These are phyloP conservation scores for Chelmon rostratus DNA, from an alignment of 2,797 vertebrate species.

Conservation along the genomic window DNA sequence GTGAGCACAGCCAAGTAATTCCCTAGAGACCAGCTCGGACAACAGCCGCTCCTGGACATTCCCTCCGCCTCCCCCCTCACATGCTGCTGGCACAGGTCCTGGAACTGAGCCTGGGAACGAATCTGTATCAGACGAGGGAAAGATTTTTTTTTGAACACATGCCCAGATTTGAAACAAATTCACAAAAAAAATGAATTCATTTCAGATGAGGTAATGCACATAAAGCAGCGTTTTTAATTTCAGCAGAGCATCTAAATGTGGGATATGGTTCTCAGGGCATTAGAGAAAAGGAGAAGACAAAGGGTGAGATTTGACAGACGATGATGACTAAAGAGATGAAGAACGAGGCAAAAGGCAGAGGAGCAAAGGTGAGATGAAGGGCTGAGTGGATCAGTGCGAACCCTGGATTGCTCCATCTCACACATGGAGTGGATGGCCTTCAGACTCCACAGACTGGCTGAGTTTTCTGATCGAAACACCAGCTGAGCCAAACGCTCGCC, in stretches of 20 bases:
- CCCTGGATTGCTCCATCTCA: conserved; percentile 95
- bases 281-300: not conserved
- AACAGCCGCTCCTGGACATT: conserved; percentile 87
- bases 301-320: conserved; percentile 12
- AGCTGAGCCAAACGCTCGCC: conserved; percentile 91
- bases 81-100: conserved; percentile 91
- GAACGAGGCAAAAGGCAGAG: not conserved
- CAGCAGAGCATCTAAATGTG: conserved; percentile 13
- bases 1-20: conserved; percentile 95
- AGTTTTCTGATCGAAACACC: conserved; percentile 97
- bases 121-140: conserved; percentile 85
- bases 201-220: conserved; percentile 22
- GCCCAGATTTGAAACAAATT: conserved; percentile 48
- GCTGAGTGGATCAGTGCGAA: conserved; percentile 74
- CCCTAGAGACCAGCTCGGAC: conserved; percentile 98
- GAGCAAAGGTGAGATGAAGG: conserved; percentile 17
- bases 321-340: conserved; percentile 25
- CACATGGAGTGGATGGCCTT: conserved; percentile 98
- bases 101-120: conserved; percentile 91
- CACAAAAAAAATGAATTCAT: conserved; percentile 22
- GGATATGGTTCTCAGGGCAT: not conserved
- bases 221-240: conserved; percentile 14
- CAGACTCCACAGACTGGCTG: conserved; percentile 97
- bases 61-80: conserved; percentile 67
- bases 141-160: conserved; percentile 50